Evolutionary conservation across 2,113 vertebrate species (phyloP), one percentile per base, ranked within the genome.

Genomic region (Hippocampus zosterae): DNA sequence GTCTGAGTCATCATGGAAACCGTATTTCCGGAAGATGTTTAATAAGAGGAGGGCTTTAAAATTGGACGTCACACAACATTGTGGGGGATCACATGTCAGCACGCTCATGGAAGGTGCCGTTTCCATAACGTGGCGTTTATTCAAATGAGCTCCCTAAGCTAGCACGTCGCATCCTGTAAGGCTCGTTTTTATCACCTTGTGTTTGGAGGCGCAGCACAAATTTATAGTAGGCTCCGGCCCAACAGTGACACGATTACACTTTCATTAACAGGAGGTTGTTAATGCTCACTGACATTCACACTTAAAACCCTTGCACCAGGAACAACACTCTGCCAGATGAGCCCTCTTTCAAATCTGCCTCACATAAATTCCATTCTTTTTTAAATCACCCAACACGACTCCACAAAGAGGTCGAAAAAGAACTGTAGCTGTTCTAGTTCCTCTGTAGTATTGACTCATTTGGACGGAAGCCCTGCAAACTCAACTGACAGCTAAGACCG

Each of bases 281-380:
- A 85, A 79, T 87, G 85, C 81, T 86, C 85, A 71, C 55, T 88
- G 87, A 86, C 87, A 87, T 89, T 89, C 85, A 78, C 83, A 80
- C 80, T 85, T 78, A 69, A 73, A 78, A 77, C 76, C 78, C 78
- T 77, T 16, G 56, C 56, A 33, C 72, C 70, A 61, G 67, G 76
- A 72, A 62, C 52, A 80, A 65, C 73, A 80, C 73, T 75, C 33
- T 71, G 81, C 78, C 40, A 15, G 40, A 42, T 29, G 61, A 42
- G 42, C 8, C 10, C 37, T 11, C 37, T 61, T 69, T 77, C 68
- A 67, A 19, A 67, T 77, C 66, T 68, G 65, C 18, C 33, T 42
- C 70, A 63, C 57, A 82, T 74, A 67, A 44, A 48, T 73, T 76
- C 67, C 59, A 7, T 8, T 33, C 33, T 19, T 33, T 60, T 60